Conservation (phyloP, 2,113 vertebrate genomes). For the Scatophagus argus region DNA sequence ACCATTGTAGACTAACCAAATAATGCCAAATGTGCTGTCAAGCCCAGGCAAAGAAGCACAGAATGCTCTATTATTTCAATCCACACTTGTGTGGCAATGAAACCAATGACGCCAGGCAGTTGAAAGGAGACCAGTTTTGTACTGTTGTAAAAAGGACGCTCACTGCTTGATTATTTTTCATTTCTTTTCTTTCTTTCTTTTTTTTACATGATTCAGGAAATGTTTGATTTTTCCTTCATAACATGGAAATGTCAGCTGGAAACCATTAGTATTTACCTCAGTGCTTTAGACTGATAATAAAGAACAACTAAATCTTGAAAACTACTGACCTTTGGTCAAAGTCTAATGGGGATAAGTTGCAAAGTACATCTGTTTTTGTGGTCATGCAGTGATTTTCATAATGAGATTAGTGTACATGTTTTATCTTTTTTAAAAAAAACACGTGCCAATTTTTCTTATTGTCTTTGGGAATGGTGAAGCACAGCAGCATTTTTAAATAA, state of each 20-base stretch:
- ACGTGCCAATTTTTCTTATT: constrained; percentile 13
- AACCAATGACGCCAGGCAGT: constrained; percentile 42
- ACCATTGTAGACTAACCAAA: constrained; percentile 41
- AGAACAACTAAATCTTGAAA: constrained; percentile 16
- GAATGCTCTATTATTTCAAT: constrained; percentile 16
- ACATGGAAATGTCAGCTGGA: constrained; percentile 7
- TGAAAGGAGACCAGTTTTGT: constrained; percentile 29
- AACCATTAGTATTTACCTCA: neutral
- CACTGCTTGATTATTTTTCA: constrained; percentile 22
- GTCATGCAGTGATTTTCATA: constrained; percentile 35
- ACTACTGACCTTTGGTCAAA: constrained; percentile 22
- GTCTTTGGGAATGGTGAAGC: constrained; percentile 39
- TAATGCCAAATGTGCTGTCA: constrained; percentile 35
- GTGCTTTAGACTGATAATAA: constrained; percentile 1
- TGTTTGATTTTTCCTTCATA: constrained; percentile 23
- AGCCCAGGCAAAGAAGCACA: constrained; percentile 23
- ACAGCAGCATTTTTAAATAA: neutral
- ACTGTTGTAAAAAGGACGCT: constrained; percentile 37
- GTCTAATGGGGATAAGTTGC: neutral
- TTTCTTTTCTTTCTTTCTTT: too few species aligned
- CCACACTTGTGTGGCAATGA: constrained; percentile 16
- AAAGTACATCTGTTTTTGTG: constrained; percentile 37
- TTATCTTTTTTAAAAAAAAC: neutral
- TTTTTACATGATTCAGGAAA: constrained; percentile 28
- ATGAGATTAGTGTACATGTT: constrained; percentile 51